A percentile compares a stretch with the other conserved stretches of the same genome.
Conservation (phyloP, 2,113 vertebrate genomes). For the Ailurus styani region DNA sequence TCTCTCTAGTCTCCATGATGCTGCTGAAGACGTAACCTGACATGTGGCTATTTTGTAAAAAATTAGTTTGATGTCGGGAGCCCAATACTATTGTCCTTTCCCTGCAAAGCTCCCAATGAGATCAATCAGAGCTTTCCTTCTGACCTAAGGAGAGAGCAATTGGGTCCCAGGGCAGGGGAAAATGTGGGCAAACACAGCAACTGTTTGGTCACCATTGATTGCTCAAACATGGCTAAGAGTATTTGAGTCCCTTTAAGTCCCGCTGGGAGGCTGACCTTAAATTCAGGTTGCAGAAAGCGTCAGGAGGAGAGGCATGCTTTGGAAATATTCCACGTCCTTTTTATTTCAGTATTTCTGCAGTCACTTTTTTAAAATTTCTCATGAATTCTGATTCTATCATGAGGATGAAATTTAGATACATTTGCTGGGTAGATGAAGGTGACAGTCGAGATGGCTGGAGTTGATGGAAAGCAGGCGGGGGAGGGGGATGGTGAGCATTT, state of each 20-base stretch:
- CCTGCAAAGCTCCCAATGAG: background rate
- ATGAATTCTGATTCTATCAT: background rate
- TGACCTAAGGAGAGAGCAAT: background rate
- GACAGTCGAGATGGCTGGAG: rapidly evolving
- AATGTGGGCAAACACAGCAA: constrained; percentile 23
- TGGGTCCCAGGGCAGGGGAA: background rate
- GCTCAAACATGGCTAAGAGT: constrained; percentile 9
- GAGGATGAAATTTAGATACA: background rate
- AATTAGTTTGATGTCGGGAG: background rate
- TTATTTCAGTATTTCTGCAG: background rate
- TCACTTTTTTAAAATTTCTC: background rate
- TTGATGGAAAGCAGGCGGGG: background rate
- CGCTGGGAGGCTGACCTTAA: background rate
- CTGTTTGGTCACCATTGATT: constrained; percentile 11
- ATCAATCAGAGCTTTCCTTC: constrained; percentile 11
- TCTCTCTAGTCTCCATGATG: background rate
- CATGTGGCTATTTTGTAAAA: background rate
- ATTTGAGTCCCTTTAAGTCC: background rate
- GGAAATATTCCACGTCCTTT: background rate
- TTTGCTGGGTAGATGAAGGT: background rate
- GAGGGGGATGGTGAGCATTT: background rate
- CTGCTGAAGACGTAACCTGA: background rate
- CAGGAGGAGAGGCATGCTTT: background rate
- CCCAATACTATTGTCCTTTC: background rate
- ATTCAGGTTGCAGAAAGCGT: background rate